Evolutionary conservation across 2,797 vertebrate genomes (phyloP), one percentile per base, ranked within the genome.

Genomic region (Centroberyx gerrardi): DNA sequence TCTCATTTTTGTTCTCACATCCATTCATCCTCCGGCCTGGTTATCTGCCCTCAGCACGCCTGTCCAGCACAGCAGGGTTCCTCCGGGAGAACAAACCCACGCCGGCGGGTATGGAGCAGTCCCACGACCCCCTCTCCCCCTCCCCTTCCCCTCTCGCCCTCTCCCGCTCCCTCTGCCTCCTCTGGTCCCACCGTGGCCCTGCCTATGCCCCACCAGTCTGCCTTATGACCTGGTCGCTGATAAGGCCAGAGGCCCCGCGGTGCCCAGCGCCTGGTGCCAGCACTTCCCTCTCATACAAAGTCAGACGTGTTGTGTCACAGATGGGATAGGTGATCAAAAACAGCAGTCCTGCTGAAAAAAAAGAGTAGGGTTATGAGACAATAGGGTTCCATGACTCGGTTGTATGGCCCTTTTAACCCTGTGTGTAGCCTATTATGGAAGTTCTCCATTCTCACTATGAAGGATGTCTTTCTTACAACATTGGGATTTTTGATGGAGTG

Each of bases 1-100:
- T 27, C 79, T 77, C 64, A 68, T 74, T 90, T 29, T 82, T 65
- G 82, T 84, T 85, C 74, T 89, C 81, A 84, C 84, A 75, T 84
- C 79, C 82, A 81, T 93, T 92, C 87, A 90, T 91, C 88, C 81
- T 89, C 86, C 70, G 59, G 68, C 22, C 0, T 74, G 87, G 93
- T 94, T 95, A 95, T 95, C 95, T 93, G 82, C 82, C 82, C 76
- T 84, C 70, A 54, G 72, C 95, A 95, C 89, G 93, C 92, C 91
- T 92, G 87, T 76, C 74, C 74, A 81, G 74, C 94, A 73, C 95
- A 94, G 93, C 92, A 68, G 94, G 94, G 86, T 87, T 87, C 83
- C 90, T 88, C 82, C 71, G 83, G 86, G 89, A 94, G 87, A 94
- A 94, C 92, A 93, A 92, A 92, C 90, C 85, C 78, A 86, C 78